Evolutionary conservation across 1,140 invertebrate genomes (phyloP), one percentile per base, ranked within the genome.

Genomic region (Campodea augens): DNA sequence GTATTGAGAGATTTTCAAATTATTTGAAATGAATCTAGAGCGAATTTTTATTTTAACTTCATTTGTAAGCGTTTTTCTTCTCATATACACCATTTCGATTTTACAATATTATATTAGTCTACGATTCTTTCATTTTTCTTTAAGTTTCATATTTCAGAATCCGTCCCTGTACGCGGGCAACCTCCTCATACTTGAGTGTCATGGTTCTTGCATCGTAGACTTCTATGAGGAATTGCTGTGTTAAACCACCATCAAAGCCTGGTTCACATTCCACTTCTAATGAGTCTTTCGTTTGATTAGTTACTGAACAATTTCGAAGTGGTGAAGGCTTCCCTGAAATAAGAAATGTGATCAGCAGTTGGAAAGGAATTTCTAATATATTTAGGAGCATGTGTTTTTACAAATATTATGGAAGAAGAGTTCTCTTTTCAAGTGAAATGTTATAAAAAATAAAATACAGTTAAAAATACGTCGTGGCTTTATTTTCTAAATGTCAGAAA

Each of bases 221-320:
- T 64, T 88, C 82, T 39, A 88, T 64, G 38, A 84, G 65, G 60
- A 90, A 90, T 55, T 75, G 74, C 61, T 89, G 84, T 15, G 76
- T 69, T 18, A 86, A 68, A 4, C 84, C 84, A 10, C 84, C 84
- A 53, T 85, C 80, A 52, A 76, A 74, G 18, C 83, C 82, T 0
- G 81, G 72, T 39, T 72, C 61, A 60, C 84, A 88, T 44, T 71
- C 74, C 37, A 88, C 78, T 57, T 77, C 74, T 41, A 86, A 63
- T 10, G 67, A 57, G 46, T 81, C 75, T 19, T 73, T 71, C 19
- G 78, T 84, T 54, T 79, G 75, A 65, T 85, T 84, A 43, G 74
- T 65, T 22, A 82, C 70, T 13, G 77, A 77, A 60, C 87, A 91
- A 61, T 90, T 90, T 50, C 81, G 72, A 25, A 89, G 66, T 23